Evolutionary conservation across 2,113 vertebrate species (phyloP), one percentile per base, ranked within the genome.

Genomic region (Formicarius rufipectus): DNA sequence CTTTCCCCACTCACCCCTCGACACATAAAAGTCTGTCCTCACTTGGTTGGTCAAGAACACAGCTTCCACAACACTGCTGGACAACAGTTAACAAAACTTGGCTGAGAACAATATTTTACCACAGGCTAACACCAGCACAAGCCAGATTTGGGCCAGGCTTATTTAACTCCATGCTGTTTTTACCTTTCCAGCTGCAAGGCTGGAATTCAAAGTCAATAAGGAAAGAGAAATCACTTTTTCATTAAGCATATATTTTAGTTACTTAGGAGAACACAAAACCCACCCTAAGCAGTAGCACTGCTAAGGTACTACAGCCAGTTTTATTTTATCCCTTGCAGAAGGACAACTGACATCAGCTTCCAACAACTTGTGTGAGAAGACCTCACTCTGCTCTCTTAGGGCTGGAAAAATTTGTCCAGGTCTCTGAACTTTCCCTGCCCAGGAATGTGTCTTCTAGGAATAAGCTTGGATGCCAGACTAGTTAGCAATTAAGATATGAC

Each of bases 331-430:
- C 14, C 21, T 75, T 4, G 8, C 2, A 47, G 55, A 49, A 77
- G 35, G 14, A 21, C 39, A 90, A 12, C 6, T 11, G 12, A n/a
- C n/a, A 66, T 17, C 14, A 80, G 4, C 16, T 94, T 75, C 37
- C 47, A 83, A 72, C 21, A 63, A 23, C 6, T 31, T 39, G 22
- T 35, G 10, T 16, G 6, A 83, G 21, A 9, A 75, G 67, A 83
- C 17, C 2, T 44, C 4, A 3, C 4, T 5, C 35, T 67, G 19
- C 7, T 52, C 8, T 25, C 16, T 31, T 53, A 6, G 2, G 14
- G 13, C 55, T 63, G 6, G 77, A 11, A 81, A 55, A 84, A 42
- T 33, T 14, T 35, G 7, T 39, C 14, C 22, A 72, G 50, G 37
- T 40, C 1, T 67, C 17, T 63, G 30, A 30, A 40, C 6, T 63